Base-by-base conservation (phyloP, 2,888 invertebrate species). In the Argyra leucocephala region DNA sequence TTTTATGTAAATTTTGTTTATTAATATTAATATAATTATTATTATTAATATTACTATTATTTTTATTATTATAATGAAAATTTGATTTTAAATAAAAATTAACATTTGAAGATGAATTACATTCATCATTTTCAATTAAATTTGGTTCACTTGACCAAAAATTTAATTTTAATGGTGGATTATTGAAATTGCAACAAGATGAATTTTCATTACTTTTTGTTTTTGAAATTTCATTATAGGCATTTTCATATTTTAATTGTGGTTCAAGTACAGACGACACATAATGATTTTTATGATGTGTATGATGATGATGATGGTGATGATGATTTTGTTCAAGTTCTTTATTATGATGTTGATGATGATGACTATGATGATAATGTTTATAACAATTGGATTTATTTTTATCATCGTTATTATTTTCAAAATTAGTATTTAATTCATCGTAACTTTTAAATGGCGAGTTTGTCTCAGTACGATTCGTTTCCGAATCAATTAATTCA, bases 91-190 rank as follows among this genome's bases (percentile, higher is more conserved):
- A 48, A 48, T 18, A 48, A 48, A 48, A 48, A 48, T 48, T 48
- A 18, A 48, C 18, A n/a, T 48, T 48, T 31, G 31, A 10, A 31
- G 31, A 31, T 1, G n/a, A 48, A 48, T 48, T 18, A 63, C 36
- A 37, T 24, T 63, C 37, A 37, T 63, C 59, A 24, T 60, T 63
- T 61, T 62, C 60, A 31, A 64, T 57, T 61, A 67, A 60, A 61
- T 31, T 64, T 21, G 69, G 68, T 59, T 67, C 67, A 61, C 68
- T 68, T 57, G 61, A 61, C 57, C 66, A 67, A 23, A n/a, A 48
- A 18, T 48, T 48, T 31, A 31, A 31, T 7, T 31, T 31, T 31
- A 12, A 12, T 10, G 12, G 10, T 10, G 7, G 12, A 31, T 31
- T 31, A 31, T 31, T 31, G 9, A 26, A 26, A 26, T 26, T 26